These are phyloP conservation scores for Ephydatia muelleri DNA, from an alignment of 37 sponge, comb jelly and placozoan species.

Conservation along the genomic window DNA sequence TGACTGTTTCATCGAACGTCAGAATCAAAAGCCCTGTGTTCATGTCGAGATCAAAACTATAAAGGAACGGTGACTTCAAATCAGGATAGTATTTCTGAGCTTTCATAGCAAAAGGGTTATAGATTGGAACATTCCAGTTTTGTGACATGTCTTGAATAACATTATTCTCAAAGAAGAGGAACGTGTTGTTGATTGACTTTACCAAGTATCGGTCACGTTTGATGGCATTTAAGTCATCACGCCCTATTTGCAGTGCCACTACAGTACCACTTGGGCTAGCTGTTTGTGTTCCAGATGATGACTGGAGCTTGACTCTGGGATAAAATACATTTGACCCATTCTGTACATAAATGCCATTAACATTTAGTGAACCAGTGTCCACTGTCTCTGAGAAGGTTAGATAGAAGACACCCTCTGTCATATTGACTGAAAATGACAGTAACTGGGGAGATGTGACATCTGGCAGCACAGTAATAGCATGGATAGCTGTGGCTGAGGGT, in stretches of 20 bases:
- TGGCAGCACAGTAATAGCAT: conserved; percentile 11
- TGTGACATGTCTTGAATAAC: conserved; percentile 79
- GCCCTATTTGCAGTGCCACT: conserved; percentile 52
- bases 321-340: conserved; percentile 30
- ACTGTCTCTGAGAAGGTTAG: conserved; percentile 90
- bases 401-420: conserved; percentile 60
- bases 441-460: conserved; percentile 72
- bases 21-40: conserved; percentile 68
- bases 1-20: conserved; percentile 89
- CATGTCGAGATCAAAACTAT: conserved; percentile 67
- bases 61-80: conserved; percentile 33
- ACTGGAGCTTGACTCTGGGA: conserved; percentile 36
- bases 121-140: conserved; percentile 61
- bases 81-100: conserved; percentile 41
- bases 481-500: conserved; percentile 2
- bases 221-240: conserved; percentile 85
- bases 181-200: conserved; percentile 59
- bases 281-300: conserved; percentile 25
- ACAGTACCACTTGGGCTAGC: conserved; percentile 28
- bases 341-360: conserved; percentile 68
- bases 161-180: conserved; percentile 44
- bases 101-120: conserved; percentile 48
- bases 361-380: conserved; percentile 60
- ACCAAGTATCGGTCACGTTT: conserved; percentile 72
- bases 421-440: conserved; percentile 36